These are phyloP conservation scores for Paedocypris micromegethes DNA, from an alignment of 2,797 vertebrate species.

Conservation along the genomic window DNA sequence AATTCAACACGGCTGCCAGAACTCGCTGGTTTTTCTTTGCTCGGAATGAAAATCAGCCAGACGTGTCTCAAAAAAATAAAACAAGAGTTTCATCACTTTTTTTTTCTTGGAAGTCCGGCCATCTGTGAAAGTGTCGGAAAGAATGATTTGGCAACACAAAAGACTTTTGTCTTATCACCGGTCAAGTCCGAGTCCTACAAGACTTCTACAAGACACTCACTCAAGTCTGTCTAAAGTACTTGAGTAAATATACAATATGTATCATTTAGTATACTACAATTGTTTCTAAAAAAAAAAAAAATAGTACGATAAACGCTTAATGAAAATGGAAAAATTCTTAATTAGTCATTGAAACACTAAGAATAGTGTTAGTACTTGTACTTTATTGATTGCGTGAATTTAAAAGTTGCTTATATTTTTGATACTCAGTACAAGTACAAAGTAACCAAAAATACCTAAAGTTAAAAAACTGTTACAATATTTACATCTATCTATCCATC, in stretches of 20 bases:
- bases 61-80: conserved; percentile 56
- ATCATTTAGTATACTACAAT: neutral
- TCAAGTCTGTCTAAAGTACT: neutral
- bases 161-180: conserved; percentile 27
- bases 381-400: too few species aligned
- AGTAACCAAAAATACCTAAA: too few species aligned
- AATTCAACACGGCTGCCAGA: conserved; percentile 59
- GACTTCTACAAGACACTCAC: conserved; percentile 23
- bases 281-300: neutral
- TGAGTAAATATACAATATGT: too few species aligned
- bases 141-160: conserved; percentile 17
- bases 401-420: too few species aligned
- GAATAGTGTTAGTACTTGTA: too few species aligned
- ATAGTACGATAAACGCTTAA: too few species aligned
- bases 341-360: too few species aligned
- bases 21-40: conserved; percentile 16
- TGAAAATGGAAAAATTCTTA: too few species aligned
- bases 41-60: conserved; percentile 51
- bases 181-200: conserved; percentile 9
- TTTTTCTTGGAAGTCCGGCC: conserved; percentile 73
- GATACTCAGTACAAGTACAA: too few species aligned
- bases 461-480: too few species aligned
- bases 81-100: conserved; percentile 69
- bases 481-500: too few species aligned
- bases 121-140: conserved; percentile 21